A percentile compares a stretch with the other conserved stretches of the same genome.
phyloP scores from a whole-genome alignment of 92 coral and sea anemone species.

The Epizoanthus stellaris region DNA sequence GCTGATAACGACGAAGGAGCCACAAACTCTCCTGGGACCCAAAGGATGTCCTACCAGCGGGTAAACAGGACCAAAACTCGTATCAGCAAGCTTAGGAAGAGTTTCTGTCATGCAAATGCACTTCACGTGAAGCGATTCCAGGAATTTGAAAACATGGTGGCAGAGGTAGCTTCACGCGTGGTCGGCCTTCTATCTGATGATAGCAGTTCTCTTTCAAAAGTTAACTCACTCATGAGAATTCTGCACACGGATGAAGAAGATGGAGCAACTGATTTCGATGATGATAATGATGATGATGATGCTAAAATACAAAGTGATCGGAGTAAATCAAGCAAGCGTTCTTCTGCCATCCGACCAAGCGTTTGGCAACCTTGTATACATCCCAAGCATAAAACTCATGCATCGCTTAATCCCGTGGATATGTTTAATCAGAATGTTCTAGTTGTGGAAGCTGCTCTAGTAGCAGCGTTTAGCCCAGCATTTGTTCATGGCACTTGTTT shows the following conservation, averaged over 20 bases:
- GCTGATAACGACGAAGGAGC: background rate
- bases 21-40: background rate
- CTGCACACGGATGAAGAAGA: conserved; percentile 32
- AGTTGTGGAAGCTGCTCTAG: conserved; percentile 9
- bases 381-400: no score
- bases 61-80: conserved; percentile 10
- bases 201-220: conserved; percentile 1
- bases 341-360: background rate
- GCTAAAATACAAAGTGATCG: background rate
- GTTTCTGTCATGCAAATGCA: conserved; percentile 8
- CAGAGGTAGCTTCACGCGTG: conserved; percentile 42
- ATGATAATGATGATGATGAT: background rate
- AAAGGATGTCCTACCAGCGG: background rate
- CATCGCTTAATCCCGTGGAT: background rate
- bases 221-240: conserved; percentile 25
- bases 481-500: conserved; percentile 32
- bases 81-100: conserved; percentile 23
- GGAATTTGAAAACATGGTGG: conserved; percentile 45
- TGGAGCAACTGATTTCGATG: background rate
- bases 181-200: conserved; percentile 9
- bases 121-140: conserved; percentile 35
- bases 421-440: background rate
- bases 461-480: conserved; percentile 40
- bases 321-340: background rate
- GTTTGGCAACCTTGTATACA: background rate